Evolutionary conservation across 2,888 invertebrate species (phyloP).

Genomic region (Andricus quercusramuli): DNA sequence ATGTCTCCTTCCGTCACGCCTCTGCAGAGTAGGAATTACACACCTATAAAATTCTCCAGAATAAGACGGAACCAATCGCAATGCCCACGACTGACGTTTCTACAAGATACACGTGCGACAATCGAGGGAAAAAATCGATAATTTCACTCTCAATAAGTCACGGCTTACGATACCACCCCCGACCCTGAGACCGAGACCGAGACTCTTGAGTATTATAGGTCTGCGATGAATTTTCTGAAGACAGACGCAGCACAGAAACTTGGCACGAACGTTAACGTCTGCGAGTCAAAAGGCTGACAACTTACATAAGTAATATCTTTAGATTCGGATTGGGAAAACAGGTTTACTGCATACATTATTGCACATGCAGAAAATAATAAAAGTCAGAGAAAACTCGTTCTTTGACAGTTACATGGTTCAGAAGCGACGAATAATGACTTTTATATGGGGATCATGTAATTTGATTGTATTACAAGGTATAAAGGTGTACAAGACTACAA

Average conservation of each 20-base stretch:
- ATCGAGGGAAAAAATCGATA: conserved; percentile 12
- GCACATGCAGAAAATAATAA: background rate
- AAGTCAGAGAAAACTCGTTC: conserved; percentile 7
- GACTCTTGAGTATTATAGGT: background rate
- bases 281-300: conserved; percentile 24
- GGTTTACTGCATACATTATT: conserved; percentile 28
- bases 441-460: conserved; percentile 8
- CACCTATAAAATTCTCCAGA: conserved; percentile 34
- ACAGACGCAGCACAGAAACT: conserved; percentile 5
- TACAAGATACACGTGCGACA: conserved; percentile 33
- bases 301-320: conserved; percentile 28
- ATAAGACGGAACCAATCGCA: conserved; percentile 40
- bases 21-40: conserved; percentile 54
- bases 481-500: background rate
- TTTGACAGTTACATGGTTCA: conserved; percentile 31
- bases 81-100: conserved; percentile 30
- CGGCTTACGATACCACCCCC: conserved; percentile 2
- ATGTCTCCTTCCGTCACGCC: conserved; percentile 64
- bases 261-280: conserved; percentile 25
- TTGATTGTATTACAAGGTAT: conserved; percentile 5
- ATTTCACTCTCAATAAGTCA: conserved; percentile 34
- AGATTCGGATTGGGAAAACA: conserved; percentile 20
- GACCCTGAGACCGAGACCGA: background rate
- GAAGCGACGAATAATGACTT: conserved; percentile 31
- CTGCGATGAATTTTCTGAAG: conserved; percentile 11